These are phyloP conservation scores for Sinocyclocheilus anshuiensis DNA, from an alignment of 2,113 vertebrate species.

Conservation along the genomic window DNA sequence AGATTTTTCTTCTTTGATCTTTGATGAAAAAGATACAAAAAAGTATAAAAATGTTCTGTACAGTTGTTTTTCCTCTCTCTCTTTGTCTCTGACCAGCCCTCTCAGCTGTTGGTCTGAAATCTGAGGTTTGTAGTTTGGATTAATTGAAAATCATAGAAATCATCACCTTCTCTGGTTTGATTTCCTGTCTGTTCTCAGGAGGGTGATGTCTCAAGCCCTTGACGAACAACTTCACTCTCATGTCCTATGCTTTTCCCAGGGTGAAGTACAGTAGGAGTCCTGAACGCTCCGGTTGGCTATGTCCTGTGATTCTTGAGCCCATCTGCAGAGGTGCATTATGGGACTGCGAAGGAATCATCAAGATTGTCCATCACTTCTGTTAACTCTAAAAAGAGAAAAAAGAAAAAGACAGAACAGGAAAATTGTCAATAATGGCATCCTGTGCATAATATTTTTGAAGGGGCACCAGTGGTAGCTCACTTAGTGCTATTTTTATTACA, in stretches of 20 bases:
- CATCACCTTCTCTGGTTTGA: slow-evolving; percentile 19
- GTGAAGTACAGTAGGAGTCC: slow-evolving; percentile 37
- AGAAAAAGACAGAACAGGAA: neutral
- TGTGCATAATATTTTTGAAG: neutral
- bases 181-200: slow-evolving; percentile 27
- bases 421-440: neutral
- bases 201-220: slow-evolving; percentile 41
- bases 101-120: slow-evolving; percentile 44
- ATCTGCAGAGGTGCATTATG: slow-evolving; percentile 58
- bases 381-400: slow-evolving; percentile 75
- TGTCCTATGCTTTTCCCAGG: slow-evolving; percentile 53
- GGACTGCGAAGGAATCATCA: slow-evolving; percentile 78
- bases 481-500: neutral
- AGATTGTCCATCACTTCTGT: slow-evolving; percentile 91
- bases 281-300: slow-evolving; percentile 29
- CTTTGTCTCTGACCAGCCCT: slow-evolving; percentile 34
- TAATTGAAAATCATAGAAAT: slow-evolving; percentile 45
- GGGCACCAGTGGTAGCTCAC: neutral
- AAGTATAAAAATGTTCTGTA: slow-evolving; percentile 91
- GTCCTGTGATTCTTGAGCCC: slow-evolving; percentile 44
- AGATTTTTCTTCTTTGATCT: slow-evolving; percentile 85
- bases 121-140: slow-evolving; percentile 57
- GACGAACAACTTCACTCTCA: slow-evolving; percentile 1
- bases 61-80: slow-evolving; percentile 62
- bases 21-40: slow-evolving; percentile 97